Percentiles rank a stretch among this genome's conserved stretches.
phyloP scores from a whole-genome alignment of 2,888 invertebrate species.

The Malthinus flaveolus region DNA sequence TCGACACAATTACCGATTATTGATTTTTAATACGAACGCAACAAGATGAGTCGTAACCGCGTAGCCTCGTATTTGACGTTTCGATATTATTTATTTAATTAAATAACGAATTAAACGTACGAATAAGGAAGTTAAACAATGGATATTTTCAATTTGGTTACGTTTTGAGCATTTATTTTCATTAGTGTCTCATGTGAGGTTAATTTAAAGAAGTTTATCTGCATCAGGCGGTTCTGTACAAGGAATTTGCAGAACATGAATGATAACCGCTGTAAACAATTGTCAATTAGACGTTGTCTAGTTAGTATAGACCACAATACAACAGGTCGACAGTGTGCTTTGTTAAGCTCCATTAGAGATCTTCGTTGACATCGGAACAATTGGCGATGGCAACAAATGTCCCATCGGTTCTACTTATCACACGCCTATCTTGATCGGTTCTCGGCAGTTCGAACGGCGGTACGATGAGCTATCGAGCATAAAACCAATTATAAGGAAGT shows the following conservation, averaged over 20 bases:
- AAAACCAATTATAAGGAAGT: constrained; percentile 34
- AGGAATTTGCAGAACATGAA: constrained; percentile 55
- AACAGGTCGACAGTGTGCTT: constrained; percentile 50
- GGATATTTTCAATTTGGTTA: background rate
- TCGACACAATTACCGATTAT: too few species aligned
- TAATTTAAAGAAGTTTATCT: constrained; percentile 33
- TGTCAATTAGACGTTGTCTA: constrained; percentile 55
- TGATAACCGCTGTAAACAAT: constrained; percentile 56
- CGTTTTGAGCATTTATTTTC: constrained; percentile 17
- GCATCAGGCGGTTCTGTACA: constrained; percentile 42
- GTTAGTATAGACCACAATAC: constrained; percentile 49
- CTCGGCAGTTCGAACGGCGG: constrained; percentile 36
- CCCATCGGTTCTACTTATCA: constrained; percentile 51
- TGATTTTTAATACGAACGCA: too few species aligned
- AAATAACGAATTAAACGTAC: too few species aligned
- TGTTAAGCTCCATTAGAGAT: constrained; percentile 50
- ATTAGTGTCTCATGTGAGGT: constrained; percentile 19
- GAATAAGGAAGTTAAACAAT: too few species aligned
- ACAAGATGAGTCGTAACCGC: too few species aligned
- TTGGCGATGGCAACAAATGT: constrained; percentile 52
- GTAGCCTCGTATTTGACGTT: too few species aligned
- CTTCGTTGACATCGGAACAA: constrained; percentile 47
- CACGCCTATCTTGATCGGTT: constrained; percentile 44
- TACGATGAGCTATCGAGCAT: constrained; percentile 29
- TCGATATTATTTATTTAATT: too few species aligned